Base-by-base conservation (phyloP, 2,797 vertebrate species). In the Molossus molossus region DNA sequence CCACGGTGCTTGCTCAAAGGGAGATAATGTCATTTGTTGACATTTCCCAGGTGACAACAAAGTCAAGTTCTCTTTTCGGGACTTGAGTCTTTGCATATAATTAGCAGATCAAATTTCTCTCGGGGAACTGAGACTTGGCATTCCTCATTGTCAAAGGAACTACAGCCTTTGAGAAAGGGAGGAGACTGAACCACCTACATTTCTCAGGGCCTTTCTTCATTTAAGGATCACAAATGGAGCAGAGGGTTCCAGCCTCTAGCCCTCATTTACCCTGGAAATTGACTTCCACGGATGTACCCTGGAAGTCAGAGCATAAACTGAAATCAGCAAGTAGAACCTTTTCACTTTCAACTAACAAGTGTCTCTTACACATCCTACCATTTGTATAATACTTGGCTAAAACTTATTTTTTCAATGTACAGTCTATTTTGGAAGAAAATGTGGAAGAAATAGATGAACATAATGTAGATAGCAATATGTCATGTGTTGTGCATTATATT, bases 41-140 rank as follows among this genome's bases (percentile, higher is more conserved):
- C 98, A 98, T 98, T 98, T 98, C 97, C 97, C 97, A 98, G 98
- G 97, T 98, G 96, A 97, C 97, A 97, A 97, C 91, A 98, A 98
- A 97, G 97, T 97, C 64, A 3, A 96, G 96, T 97, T 96, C 94
- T 97, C 96, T 98, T 97, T 98, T 97, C 96, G 96, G 98, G 96
- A 98, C 90, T 87, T 93, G 94, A 96, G 95, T 97, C 97, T 97
- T 97, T 97, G 98, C 97, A 97, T 97, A 97, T 98, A 98, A 98
- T 98, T 98, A 98, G 98, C 96, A 97, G 98, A 97, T 98, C 98
- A 88, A 96, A 96, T 98, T 98, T 97, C 98, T 93, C 76, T 82
- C 69, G 55, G 97, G 98, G 97, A 97, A 92, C 92, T 93, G 80
- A 96, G 82, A 91, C 94, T 97, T 97, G 97, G 97, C 91, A 67